These are phyloP conservation scores for Gopherus flavomarginatus DNA, from an alignment of 2,113 vertebrate species.

Conservation along the genomic window DNA sequence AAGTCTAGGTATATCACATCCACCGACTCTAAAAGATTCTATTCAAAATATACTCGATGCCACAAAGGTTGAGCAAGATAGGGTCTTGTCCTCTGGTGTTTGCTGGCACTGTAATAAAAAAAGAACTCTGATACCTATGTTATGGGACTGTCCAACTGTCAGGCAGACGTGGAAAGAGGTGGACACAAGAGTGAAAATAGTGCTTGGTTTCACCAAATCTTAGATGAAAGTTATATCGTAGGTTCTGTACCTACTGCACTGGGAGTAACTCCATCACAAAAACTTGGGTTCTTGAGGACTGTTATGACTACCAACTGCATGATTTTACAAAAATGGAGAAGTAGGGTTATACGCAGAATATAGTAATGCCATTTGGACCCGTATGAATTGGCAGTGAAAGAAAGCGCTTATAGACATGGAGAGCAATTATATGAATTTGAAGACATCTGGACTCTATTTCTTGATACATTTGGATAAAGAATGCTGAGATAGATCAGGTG, in stretches of 20 bases:
- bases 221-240: not conserved
- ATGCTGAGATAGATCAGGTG: not conserved
- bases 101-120: not conserved
- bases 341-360: not conserved
- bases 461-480: not conserved
- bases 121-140: not conserved
- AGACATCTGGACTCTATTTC: not conserved
- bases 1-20: no score
- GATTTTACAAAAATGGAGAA: not conserved
- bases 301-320: not conserved
- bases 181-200: not conserved
- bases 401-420: not conserved
- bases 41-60: not conserved
- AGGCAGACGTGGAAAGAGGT: not conserved
- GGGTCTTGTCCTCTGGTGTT: not conserved
- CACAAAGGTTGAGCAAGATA: not conserved
- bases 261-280: not conserved
- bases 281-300: not conserved
- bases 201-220: not conserved
- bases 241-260: not conserved
- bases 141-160: not conserved
- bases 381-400: not conserved
- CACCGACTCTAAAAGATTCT: no score
- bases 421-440: not conserved
- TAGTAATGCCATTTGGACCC: not conserved